Evolutionary conservation across 92 coral and sea anemone species (phyloP).

Genomic region (Palythoa heliodiscus): DNA sequence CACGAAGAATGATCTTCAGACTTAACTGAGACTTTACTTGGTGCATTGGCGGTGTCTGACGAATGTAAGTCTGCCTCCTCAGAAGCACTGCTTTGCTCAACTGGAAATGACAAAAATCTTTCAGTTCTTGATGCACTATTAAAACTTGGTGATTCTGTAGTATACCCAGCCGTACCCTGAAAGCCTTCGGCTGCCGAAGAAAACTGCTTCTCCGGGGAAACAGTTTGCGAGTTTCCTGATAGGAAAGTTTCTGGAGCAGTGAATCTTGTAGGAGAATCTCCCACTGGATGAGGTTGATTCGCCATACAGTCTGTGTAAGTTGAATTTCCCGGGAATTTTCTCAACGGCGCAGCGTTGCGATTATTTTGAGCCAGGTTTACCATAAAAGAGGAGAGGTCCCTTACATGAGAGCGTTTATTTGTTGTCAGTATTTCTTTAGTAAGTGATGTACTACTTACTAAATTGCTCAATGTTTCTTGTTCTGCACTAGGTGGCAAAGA

Average conservation of each 20-base stretch:
- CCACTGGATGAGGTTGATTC: not conserved
- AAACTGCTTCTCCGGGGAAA: not conserved
- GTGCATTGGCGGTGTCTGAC: not conserved
- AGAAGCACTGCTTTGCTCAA: not conserved
- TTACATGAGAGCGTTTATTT: not conserved
- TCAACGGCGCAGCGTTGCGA: not conserved
- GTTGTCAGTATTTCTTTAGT: constrained; percentile 14
- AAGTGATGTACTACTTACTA: constrained; percentile 12
- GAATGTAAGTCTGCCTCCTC: not conserved
- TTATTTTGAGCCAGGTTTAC: not conserved
- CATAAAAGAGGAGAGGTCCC: not conserved
- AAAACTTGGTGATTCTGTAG: not conserved
- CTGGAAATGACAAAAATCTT: not conserved
- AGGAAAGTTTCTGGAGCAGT: not conserved
- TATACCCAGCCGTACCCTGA: not conserved
- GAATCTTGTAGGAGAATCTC: not conserved
- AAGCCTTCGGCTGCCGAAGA: not conserved
- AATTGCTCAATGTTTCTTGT: not conserved
- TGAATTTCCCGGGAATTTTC: not conserved
- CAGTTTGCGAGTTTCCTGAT: constrained; percentile 1
- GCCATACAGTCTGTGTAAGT: not conserved
- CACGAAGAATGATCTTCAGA: not conserved
- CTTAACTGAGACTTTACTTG: not conserved
- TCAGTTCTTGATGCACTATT: constrained; percentile 4
- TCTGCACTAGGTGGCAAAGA: not conserved